Conservation (phyloP, 1,140 invertebrate genomes). For the Meteorus sp. region DNA sequence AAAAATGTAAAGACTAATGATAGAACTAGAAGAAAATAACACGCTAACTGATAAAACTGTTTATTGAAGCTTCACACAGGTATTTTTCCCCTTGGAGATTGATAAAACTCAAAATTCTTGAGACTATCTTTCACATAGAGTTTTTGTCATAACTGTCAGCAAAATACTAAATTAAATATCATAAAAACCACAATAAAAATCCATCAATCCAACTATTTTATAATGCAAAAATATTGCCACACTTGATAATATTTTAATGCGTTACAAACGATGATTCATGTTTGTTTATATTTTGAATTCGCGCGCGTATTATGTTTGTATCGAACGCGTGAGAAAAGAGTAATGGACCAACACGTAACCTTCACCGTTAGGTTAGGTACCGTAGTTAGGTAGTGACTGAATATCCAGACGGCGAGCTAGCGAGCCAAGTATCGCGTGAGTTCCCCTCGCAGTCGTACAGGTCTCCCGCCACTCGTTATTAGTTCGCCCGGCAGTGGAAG, state of each 20-base stretch:
- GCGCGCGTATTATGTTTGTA: background rate
- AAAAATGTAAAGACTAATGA: too few species aligned
- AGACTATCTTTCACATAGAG: too few species aligned
- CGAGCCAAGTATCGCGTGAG: background rate
- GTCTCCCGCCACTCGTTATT: slow-evolving; percentile 15
- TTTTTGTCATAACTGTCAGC: too few species aligned
- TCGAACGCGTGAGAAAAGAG: too few species aligned
- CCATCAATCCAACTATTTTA: background rate
- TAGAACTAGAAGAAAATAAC: too few species aligned
- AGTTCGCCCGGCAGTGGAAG: background rate
- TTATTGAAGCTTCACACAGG: too few species aligned
- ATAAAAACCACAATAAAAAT: too few species aligned
- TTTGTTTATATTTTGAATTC: slow-evolving; percentile 25
- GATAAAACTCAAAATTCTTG: too few species aligned
- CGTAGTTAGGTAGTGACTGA: slow-evolving; percentile 32
- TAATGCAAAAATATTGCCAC: background rate
- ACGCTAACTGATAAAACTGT: too few species aligned
- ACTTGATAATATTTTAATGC: background rate
- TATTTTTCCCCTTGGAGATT: too few species aligned
- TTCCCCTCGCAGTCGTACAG: background rate
- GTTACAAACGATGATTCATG: background rate
- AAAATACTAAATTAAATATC: too few species aligned
- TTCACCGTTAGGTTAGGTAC: slow-evolving; percentile 21
- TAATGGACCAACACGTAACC: background rate
- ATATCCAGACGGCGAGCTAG: background rate